These are phyloP conservation scores for Umimayanthus chanpuru DNA, from an alignment of 92 coral and sea anemone species.

Conservation along the genomic window DNA sequence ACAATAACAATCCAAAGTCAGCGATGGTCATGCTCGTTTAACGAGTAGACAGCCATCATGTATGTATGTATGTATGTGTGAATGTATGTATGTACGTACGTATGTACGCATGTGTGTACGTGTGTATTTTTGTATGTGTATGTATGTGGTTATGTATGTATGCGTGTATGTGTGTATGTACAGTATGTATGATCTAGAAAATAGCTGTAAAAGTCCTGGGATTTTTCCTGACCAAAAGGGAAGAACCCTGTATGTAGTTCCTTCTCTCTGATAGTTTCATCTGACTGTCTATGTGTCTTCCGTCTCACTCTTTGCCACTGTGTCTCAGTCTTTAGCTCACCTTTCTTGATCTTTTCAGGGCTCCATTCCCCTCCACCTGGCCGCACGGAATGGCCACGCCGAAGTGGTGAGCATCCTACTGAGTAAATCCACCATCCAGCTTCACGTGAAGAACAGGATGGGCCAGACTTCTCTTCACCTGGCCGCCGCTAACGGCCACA, in stretches of 20 bases:
- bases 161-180: not conserved
- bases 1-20: no score
- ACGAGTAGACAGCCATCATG: no score
- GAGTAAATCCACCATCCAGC: slow-evolving; percentile 89
- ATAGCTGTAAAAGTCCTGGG: no score
- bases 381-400: slow-evolving; percentile 94
- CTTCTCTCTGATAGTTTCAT: no score
- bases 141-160: not conserved
- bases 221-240: no score
- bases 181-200: not conserved
- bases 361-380: slow-evolving; percentile 66
- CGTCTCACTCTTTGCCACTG: not conserved
- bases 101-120: no score
- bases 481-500: slow-evolving; percentile 92
- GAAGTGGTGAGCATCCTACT: slow-evolving; percentile 91
- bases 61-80: not conserved
- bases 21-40: no score
- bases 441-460: slow-evolving; percentile 84
- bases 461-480: slow-evolving; percentile 91
- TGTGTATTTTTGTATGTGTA: no score
- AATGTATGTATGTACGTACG: no score
- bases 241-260: no score
- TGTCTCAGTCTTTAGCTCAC: not conserved
- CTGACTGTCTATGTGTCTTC: not conserved
- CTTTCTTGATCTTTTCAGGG: not conserved